Conservation (phyloP, 2,888 invertebrate species). For the Cabera pusaria region DNA sequence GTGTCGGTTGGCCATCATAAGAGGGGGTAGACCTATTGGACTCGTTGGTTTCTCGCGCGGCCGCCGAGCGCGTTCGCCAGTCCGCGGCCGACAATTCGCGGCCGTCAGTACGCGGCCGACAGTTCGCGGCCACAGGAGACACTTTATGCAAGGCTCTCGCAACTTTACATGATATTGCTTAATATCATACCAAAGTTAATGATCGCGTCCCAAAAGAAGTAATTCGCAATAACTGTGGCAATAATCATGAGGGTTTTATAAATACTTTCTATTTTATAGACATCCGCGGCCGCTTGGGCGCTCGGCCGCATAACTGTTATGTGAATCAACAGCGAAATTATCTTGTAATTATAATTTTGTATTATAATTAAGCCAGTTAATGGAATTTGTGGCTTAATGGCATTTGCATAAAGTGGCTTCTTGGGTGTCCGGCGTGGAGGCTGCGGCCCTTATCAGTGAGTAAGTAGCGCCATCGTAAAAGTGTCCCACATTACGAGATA, state of each 20-base stretch:
- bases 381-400: constrained; percentile 69
- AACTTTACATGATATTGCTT: constrained; percentile 75
- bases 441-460: constrained; percentile 72
- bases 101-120: constrained; percentile 35
- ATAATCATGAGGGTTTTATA: constrained; percentile 58
- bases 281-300: constrained; percentile 48
- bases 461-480: constrained; percentile 81
- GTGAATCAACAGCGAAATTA: constrained; percentile 74
- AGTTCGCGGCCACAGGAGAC: constrained; percentile 42
- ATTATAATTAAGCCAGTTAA: constrained; percentile 67
- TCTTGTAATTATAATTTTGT: constrained; percentile 80
- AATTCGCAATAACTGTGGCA: constrained; percentile 49
- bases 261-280: constrained; percentile 69
- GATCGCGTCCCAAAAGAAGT: constrained; percentile 42
- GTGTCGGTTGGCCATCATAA: constrained; percentile 61
- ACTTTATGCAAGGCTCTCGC: constrained; percentile 35
- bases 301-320: constrained; percentile 72
- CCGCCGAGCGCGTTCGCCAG: too few species aligned
- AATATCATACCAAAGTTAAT: constrained; percentile 77
- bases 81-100: neutral
- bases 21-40: constrained; percentile 67
- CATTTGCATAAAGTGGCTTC: constrained; percentile 72
- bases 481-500: constrained; percentile 83
- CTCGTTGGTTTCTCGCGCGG: constrained; percentile 74
- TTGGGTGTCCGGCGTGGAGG: constrained; percentile 61